Evolutionary conservation across 1,140 invertebrate species (phyloP).

Genomic region (Rhopalosiphum padi): DNA sequence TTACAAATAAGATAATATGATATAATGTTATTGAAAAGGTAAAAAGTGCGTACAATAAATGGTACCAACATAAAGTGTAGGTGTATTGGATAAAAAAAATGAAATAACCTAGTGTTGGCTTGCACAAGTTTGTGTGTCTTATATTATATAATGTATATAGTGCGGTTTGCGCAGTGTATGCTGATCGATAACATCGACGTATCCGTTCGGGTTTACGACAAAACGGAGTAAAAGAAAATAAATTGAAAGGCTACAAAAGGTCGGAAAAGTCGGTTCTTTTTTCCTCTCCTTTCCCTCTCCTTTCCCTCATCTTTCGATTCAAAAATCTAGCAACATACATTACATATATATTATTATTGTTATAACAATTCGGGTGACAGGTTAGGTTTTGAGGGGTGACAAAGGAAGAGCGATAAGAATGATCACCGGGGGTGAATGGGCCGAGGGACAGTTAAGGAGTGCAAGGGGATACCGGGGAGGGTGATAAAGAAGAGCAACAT

Average conservation of each 20-base stretch:
- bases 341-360: slow-evolving; percentile 51
- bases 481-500: slow-evolving; percentile 14
- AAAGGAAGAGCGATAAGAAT: slow-evolving; percentile 53
- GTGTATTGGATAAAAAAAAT: neutral
- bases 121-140: neutral
- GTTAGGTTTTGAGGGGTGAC: slow-evolving; percentile 55
- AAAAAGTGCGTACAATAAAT: neutral
- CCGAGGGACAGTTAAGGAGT: neutral
- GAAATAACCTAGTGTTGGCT: neutral
- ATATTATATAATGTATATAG: neutral
- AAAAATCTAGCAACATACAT: slow-evolving; percentile 29
- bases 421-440: neutral
- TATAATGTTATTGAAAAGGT: neutral
- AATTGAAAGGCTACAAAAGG: slow-evolving; percentile 52
- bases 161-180: neutral
- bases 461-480: neutral
- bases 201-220: slow-evolving; percentile 41
- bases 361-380: slow-evolving; percentile 55
- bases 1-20: too few species aligned
- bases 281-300: too few species aligned
- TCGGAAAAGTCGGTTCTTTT: slow-evolving; percentile 21
- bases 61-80: neutral
- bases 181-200: slow-evolving; percentile 31
- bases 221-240: slow-evolving; percentile 45
- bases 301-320: neutral